A percentile compares a stretch with the other conserved stretches of the same genome.
Evolutionary conservation across 2,888 invertebrate genomes (phyloP).

Genomic region (Sisyra terminalis): DNA sequence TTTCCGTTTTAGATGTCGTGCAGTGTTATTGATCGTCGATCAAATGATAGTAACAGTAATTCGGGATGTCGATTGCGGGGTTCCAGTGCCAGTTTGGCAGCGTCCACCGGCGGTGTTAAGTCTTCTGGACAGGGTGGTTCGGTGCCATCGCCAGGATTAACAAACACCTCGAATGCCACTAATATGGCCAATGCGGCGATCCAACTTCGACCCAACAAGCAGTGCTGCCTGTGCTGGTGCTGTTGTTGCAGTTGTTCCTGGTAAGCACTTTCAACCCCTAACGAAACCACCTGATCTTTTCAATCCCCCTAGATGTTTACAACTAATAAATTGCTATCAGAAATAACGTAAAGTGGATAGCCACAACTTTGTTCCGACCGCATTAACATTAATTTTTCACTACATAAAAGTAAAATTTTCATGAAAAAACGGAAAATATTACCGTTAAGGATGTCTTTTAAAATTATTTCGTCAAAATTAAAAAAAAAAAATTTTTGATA

Average conservation of each 20-base stretch:
- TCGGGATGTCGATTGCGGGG: constrained; percentile 28
- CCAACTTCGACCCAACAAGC: constrained; percentile 32
- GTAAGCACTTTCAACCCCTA: constrained; percentile 23
- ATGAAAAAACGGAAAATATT: no score
- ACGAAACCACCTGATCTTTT: no score
- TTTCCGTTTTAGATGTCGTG: constrained; percentile 34
- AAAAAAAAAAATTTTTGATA: no score
- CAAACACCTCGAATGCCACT: constrained; percentile 10
- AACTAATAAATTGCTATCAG: no score
- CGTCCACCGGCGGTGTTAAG: constrained; percentile 13
- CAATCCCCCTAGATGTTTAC: no score
- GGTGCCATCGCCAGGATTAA: constrained; percentile 14
- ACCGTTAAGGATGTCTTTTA: no score
- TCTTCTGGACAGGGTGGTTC: constrained; percentile 12
- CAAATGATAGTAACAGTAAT: constrained; percentile 3
- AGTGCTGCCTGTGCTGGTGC: constrained; percentile 51
- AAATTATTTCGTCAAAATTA: no score
- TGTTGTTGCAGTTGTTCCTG: constrained; percentile 57
- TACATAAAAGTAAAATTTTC: no score
- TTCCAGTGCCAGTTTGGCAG: constrained; percentile 5
- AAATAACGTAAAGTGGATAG: no score
- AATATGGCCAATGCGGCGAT: constrained; percentile 21
- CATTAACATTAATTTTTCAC: no score
- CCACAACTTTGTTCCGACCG: no score
- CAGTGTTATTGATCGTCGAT: constrained; percentile 29